A percentile compares a stretch with the other conserved stretches of the same genome.
Evolutionary conservation across 1,140 invertebrate genomes (phyloP).

Genomic region (Leptestheria dahalacensis): DNA sequence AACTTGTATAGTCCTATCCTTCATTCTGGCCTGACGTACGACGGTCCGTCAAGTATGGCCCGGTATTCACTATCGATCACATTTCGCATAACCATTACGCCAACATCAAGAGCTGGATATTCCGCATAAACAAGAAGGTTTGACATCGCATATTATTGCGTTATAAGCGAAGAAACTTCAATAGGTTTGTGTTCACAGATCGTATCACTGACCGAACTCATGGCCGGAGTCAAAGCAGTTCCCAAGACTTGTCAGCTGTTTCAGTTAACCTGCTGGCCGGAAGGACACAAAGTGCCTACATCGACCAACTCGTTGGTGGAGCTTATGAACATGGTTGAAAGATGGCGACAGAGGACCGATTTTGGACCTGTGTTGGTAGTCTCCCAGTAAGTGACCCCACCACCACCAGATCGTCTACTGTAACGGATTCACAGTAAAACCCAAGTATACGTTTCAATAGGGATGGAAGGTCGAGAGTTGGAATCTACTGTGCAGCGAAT

Average conservation of each 20-base stretch:
- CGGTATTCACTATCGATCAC: slow-evolving; percentile 86
- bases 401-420: too few relatives aligned
- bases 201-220: slow-evolving; percentile 78
- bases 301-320: slow-evolving; percentile 93
- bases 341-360: slow-evolving; percentile 85
- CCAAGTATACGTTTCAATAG: too few relatives aligned
- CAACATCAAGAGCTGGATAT: slow-evolving; percentile 92
- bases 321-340: slow-evolving; percentile 96
- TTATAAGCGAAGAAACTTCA: too few relatives aligned
- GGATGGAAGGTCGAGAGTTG: slow-evolving; percentile 82
- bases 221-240: slow-evolving; percentile 87
- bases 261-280: slow-evolving; percentile 89
- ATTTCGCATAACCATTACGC: slow-evolving; percentile 84
- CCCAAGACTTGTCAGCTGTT: slow-evolving; percentile 85
- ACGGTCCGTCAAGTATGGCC: slow-evolving; percentile 82
- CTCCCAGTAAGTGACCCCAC: slow-evolving; percentile 71
- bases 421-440: too few relatives aligned
- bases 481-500: slow-evolving; percentile 89
- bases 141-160: not conserved
- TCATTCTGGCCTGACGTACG: slow-evolving; percentile 84
- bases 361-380: slow-evolving; percentile 91
- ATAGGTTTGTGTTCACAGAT: too few relatives aligned
- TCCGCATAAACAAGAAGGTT: slow-evolving; percentile 93
- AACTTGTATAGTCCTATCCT: slow-evolving; percentile 32
- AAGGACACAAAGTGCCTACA: slow-evolving; percentile 82